Evolutionary conservation across 2,888 invertebrate species (phyloP).

Genomic region (Plagodis pulveraria): DNA sequence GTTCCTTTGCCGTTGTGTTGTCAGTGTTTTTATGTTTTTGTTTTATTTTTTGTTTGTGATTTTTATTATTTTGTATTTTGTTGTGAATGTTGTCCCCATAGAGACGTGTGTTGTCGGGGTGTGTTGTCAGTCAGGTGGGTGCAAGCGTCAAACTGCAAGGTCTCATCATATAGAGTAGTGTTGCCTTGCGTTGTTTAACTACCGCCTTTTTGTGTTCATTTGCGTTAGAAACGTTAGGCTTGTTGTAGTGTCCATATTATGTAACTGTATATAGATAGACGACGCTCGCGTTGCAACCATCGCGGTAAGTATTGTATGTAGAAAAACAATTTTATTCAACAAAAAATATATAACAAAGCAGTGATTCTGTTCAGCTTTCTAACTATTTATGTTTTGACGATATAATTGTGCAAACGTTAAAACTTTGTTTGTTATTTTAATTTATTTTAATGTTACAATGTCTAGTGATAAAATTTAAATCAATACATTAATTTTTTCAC

Average conservation of each 20-base stretch:
- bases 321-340: conserved; percentile 51
- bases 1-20: conserved; percentile 79
- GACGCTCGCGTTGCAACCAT: conserved; percentile 47
- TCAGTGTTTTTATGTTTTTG: conserved; percentile 65
- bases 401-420: conserved; percentile 69
- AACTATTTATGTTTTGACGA: conserved; percentile 52
- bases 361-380: conserved; percentile 70
- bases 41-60: conserved; percentile 51
- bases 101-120: conserved; percentile 65
- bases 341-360: conserved; percentile 48
- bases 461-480: not conserved
- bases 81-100: conserved; percentile 75
- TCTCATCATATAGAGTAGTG: conserved; percentile 47
- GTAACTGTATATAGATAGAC: conserved; percentile 64
- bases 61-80: conserved; percentile 52
- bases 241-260: conserved; percentile 70
- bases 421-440: not conserved
- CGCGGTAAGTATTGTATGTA: conserved; percentile 71
- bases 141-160: conserved; percentile 73
- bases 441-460: not conserved
- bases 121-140: conserved; percentile 69
- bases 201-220: conserved; percentile 76
- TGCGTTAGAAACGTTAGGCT: conserved; percentile 79
- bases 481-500: conserved; percentile 52
- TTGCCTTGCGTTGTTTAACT: conserved; percentile 73